Conservation (phyloP, 2,888 invertebrate genomes). For the Drosophila maculinotata region DNA sequence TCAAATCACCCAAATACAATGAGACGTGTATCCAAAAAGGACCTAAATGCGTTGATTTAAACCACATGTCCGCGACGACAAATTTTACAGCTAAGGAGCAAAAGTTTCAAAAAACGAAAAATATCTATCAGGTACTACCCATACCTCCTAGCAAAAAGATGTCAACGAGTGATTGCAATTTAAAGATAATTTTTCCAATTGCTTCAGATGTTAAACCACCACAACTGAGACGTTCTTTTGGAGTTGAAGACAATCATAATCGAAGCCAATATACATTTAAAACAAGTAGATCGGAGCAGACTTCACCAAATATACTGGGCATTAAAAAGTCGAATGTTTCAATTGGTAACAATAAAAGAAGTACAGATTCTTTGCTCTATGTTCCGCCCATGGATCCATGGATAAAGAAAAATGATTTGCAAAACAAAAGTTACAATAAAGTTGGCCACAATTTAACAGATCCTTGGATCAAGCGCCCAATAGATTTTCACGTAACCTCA, state of each 20-base stretch:
- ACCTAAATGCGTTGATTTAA: constrained; percentile 18
- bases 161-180: constrained; percentile 24
- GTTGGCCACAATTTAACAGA: constrained; percentile 48
- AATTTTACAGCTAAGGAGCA: constrained; percentile 10
- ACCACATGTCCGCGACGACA: background rate
- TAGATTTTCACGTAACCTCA: constrained; percentile 15
- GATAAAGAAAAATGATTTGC: constrained; percentile 80
- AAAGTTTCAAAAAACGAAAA: constrained; percentile 11
- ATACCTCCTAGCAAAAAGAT: constrained; percentile 5
- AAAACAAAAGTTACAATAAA: constrained; percentile 37
- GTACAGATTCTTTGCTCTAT: constrained; percentile 83
- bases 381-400: constrained; percentile 83
- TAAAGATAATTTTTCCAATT: constrained; percentile 15
- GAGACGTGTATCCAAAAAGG: constrained; percentile 31
- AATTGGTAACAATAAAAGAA: constrained; percentile 77
- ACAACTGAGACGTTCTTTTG: constrained; percentile 17
- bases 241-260: constrained; percentile 59
- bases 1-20: constrained; percentile 39
- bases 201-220: constrained; percentile 32
- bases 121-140: constrained; percentile 7
- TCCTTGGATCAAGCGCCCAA: constrained; percentile 82
- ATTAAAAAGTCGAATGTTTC: constrained; percentile 60
- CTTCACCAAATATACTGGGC: constrained; percentile 83
- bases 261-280: constrained; percentile 41
- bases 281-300: constrained; percentile 84